Evolutionary conservation across 2,888 invertebrate species (phyloP).

Genomic region (Exephanes ischioxanthus): DNA sequence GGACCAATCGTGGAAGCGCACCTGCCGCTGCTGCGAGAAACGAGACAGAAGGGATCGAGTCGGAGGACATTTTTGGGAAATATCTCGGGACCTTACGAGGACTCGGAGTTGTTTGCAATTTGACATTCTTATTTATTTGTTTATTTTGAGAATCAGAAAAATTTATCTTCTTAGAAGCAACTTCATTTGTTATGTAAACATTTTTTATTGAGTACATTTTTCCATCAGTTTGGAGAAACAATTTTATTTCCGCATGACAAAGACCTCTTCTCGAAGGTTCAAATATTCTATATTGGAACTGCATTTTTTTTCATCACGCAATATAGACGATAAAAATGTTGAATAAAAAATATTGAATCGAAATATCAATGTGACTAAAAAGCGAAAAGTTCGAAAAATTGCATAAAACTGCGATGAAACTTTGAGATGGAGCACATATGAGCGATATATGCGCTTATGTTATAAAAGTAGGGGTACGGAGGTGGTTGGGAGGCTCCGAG

Average conservation of each 20-base stretch:
- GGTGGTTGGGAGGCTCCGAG: conserved; percentile 59
- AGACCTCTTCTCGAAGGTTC: too few relatives aligned
- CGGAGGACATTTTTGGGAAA: not conserved
- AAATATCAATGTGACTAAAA: not conserved
- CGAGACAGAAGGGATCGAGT: not conserved
- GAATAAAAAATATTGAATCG: not conserved
- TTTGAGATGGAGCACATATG: not conserved
- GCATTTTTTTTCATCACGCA: too few relatives aligned
- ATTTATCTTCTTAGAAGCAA: not conserved
- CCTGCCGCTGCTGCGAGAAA: not conserved
- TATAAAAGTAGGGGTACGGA: conserved; percentile 29
- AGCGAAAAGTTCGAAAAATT: not conserved
- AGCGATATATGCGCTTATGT: conserved; percentile 19
- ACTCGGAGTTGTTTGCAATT: not conserved
- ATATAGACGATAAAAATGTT: too few relatives aligned
- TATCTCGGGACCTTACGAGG: not conserved
- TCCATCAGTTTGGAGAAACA: too few relatives aligned
- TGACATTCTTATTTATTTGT: not conserved
- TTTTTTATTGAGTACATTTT: too few relatives aligned
- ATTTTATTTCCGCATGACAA: too few relatives aligned
- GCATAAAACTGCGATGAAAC: not conserved
- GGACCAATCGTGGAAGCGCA: not conserved
- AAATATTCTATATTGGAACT: too few relatives aligned
- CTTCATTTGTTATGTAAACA: not conserved
- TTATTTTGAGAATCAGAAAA: not conserved